Percentiles rank a stretch among this genome's conserved stretches.
phyloP scores from a whole-genome alignment of 2,888 invertebrate genomes.

The Subacronicta megacephala region DNA sequence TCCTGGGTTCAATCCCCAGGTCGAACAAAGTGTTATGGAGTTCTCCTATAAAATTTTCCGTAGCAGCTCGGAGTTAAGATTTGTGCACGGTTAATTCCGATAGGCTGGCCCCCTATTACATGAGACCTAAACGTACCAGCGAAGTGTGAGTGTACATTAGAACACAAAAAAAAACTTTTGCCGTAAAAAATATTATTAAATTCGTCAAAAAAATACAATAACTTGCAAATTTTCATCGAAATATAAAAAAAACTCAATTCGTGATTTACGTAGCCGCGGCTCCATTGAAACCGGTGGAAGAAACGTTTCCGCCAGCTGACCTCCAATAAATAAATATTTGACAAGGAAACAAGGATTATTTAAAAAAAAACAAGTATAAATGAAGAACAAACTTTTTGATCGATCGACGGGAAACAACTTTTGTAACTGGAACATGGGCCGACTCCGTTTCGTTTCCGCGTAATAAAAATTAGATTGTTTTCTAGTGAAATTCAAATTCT shows the following conservation, averaged over 20 bases:
- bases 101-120: too few species aligned
- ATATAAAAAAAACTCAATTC: constrained; percentile 25
- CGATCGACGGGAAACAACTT: constrained; percentile 68
- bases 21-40: too few species aligned
- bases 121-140: too few species aligned
- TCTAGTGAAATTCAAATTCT: constrained; percentile 60
- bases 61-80: too few species aligned
- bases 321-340: constrained; percentile 68
- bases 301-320: constrained; percentile 53
- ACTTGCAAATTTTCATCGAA: constrained; percentile 36
- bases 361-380: constrained; percentile 62
- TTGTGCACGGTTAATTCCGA: too few species aligned
- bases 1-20: too few species aligned
- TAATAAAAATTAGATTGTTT: constrained; percentile 57
- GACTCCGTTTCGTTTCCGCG: constrained; percentile 31
- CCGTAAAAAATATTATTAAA: constrained; percentile 19
- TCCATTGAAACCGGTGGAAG: constrained; percentile 29
- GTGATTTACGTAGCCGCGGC: constrained; percentile 38
- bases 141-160: too few species aligned
- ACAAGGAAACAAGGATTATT: constrained; percentile 66
- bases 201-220: constrained; percentile 34
- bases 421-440: constrained; percentile 54
- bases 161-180: too few species aligned
- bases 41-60: too few species aligned
- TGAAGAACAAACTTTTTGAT: constrained; percentile 69